A percentile compares a stretch with the other conserved stretches of the same genome.
phyloP scores from a whole-genome alignment of 2,797 vertebrate species.

The Paguma larvata region DNA sequence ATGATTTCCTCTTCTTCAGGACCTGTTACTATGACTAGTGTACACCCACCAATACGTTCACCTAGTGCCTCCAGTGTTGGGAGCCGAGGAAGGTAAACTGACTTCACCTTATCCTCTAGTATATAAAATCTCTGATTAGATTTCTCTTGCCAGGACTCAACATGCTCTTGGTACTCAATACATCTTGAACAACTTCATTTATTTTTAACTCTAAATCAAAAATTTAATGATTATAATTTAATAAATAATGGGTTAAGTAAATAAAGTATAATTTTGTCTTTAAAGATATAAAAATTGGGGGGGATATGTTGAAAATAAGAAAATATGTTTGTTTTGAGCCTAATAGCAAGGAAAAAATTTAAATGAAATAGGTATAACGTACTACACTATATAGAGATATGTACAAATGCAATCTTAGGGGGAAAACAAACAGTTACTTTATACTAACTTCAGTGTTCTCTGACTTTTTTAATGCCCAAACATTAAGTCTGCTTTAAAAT shows the following conservation, averaged over 20 bases:
- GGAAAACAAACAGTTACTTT: background rate
- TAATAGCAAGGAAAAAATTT: slow-evolving; percentile 34
- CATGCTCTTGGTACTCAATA: background rate
- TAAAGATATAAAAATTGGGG: slow-evolving; percentile 18
- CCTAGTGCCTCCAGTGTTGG: slow-evolving; percentile 92
- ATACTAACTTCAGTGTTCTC: background rate
- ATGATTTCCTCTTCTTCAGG: slow-evolving; percentile 80
- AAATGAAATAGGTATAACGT: background rate
- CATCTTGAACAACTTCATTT: background rate
- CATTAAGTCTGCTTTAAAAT: slow-evolving; percentile 29
- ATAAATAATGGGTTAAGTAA: background rate
- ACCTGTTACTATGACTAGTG: slow-evolving; percentile 86
- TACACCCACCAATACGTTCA: slow-evolving; percentile 90
- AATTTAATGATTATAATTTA: slow-evolving; percentile 14
- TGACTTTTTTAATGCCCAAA: background rate
- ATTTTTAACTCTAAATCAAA: slow-evolving; percentile 29
- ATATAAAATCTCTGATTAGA: background rate
- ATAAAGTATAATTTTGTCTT: background rate
- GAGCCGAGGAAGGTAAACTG: slow-evolving; percentile 91
- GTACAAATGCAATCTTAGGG: background rate
- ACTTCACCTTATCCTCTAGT: background rate
- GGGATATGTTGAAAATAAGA: slow-evolving; percentile 30
- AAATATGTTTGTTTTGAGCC: slow-evolving; percentile 4
- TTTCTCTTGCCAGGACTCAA: background rate
- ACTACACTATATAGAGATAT: background rate